Conservation (phyloP, 2,888 invertebrate species). For the Dyspetes luteomarginatus region DNA sequence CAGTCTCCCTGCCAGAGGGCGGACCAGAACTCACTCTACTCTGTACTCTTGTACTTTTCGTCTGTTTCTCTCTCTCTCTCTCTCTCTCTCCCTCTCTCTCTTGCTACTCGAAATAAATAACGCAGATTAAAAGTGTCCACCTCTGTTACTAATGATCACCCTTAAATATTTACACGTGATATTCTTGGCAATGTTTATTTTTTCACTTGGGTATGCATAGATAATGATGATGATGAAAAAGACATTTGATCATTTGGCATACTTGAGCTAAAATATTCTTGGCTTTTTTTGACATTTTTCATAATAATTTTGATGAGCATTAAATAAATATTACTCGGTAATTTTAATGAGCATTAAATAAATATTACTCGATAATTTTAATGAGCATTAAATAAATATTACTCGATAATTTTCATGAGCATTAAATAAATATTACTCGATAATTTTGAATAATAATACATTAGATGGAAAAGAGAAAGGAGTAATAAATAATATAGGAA, state of each 20-base stretch:
- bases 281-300: too few species aligned
- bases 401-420: too few species aligned
- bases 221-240: neutral
- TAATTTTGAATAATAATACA: too few species aligned
- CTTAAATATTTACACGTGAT: conserved; percentile 70
- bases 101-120: conserved; percentile 76
- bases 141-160: conserved; percentile 72
- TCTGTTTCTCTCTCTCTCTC: conserved; percentile 66
- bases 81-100: conserved; percentile 33
- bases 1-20: conserved; percentile 14
- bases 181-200: conserved; percentile 16
- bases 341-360: too few species aligned
- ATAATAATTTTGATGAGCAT: too few species aligned
- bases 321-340: too few species aligned
- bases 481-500: neutral
- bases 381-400: too few species aligned
- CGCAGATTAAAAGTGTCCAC: conserved; percentile 80
- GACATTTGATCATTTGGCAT: neutral
- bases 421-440: too few species aligned
- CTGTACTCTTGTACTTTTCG: conserved; percentile 10
- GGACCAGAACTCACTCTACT: conserved; percentile 20
- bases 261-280: too few species aligned
- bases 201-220: neutral
- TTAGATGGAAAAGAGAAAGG: neutral
- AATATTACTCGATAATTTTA: too few species aligned